Evolutionary conservation across 2,888 invertebrate genomes (phyloP).

Genomic region (Platerodrilus igneus): DNA sequence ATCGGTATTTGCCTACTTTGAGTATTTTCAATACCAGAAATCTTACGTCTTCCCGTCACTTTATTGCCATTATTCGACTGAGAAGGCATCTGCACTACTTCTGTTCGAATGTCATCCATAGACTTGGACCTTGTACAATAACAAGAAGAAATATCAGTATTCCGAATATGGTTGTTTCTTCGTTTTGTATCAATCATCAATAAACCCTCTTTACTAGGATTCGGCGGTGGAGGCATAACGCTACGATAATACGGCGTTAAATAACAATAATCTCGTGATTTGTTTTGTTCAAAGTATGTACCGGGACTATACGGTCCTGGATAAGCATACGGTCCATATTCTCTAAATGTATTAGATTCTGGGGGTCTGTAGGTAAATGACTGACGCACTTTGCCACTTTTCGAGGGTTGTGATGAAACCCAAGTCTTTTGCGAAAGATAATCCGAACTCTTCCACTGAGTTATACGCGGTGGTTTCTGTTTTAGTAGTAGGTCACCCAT

Average conservation of each 20-base stretch:
- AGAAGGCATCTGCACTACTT: slow-evolving; percentile 50
- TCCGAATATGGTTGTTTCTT: slow-evolving; percentile 22
- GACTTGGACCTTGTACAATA: slow-evolving; percentile 67
- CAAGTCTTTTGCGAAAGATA: slow-evolving; percentile 54
- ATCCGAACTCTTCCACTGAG: slow-evolving; percentile 45
- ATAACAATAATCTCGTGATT: slow-evolving; percentile 57
- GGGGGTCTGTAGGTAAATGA: slow-evolving; percentile 25
- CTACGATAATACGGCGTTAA: slow-evolving; percentile 65
- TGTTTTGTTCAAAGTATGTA: slow-evolving; percentile 36
- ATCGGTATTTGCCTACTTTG: slow-evolving; percentile 2
- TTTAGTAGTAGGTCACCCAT: slow-evolving; percentile 62
- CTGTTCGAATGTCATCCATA: slow-evolving; percentile 67
- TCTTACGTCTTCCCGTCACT: slow-evolving; percentile 52
- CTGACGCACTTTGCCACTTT: slow-evolving; percentile 34
- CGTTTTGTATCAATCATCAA: slow-evolving; percentile 41
- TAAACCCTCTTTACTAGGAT: slow-evolving; percentile 36
- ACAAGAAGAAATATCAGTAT: slow-evolving; percentile 46
- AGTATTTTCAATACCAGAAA: slow-evolving; percentile 44
- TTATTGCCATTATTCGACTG: slow-evolving; percentile 61
- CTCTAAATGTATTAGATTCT: slow-evolving; percentile 38
- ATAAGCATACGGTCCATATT: slow-evolving; percentile 20
- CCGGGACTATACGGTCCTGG: slow-evolving; percentile 29
- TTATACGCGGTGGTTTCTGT: slow-evolving; percentile 56
- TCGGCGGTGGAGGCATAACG: slow-evolving; percentile 58
- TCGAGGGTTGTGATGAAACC: slow-evolving; percentile 57